Conservation (phyloP, 2,113 vertebrate species). For the Cettia cetti region DNA sequence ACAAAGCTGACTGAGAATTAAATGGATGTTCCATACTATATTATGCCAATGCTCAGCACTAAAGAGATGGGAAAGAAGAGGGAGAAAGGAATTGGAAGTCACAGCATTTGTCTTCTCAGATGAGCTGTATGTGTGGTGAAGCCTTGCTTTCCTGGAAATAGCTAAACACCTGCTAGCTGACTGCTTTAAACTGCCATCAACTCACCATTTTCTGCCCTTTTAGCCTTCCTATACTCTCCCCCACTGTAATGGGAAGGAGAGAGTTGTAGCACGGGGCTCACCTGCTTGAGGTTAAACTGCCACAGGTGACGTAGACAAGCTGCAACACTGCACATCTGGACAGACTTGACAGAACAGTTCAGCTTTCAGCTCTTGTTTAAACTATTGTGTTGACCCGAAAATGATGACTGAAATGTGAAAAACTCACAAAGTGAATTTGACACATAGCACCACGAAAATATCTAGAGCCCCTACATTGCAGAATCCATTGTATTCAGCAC, state of each 20-base stretch:
- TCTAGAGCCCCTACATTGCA: neutral
- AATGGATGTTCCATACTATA: neutral
- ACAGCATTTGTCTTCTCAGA: neutral
- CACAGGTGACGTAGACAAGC: neutral
- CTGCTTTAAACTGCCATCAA: neutral
- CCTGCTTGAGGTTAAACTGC: neutral
- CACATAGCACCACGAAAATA: neutral
- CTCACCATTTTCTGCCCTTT: neutral
- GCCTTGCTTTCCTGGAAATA: neutral
- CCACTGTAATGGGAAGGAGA: no score
- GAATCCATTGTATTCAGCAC: neutral
- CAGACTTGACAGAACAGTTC: neutral
- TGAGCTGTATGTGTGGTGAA: no score
- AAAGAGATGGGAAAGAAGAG: neutral
- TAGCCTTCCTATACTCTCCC: neutral
- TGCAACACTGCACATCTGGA: neutral
- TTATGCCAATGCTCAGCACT: neutral
- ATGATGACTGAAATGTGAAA: no score
- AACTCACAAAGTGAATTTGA: neutral
- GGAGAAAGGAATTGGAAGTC: neutral
- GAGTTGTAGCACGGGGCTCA: neutral
- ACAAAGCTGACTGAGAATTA: neutral
- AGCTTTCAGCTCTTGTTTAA: neutral
- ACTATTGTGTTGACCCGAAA: neutral
- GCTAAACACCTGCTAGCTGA: no score